phyloP scores from a whole-genome alignment of 2,797 vertebrate genomes.

The Coreius guichenoti region DNA sequence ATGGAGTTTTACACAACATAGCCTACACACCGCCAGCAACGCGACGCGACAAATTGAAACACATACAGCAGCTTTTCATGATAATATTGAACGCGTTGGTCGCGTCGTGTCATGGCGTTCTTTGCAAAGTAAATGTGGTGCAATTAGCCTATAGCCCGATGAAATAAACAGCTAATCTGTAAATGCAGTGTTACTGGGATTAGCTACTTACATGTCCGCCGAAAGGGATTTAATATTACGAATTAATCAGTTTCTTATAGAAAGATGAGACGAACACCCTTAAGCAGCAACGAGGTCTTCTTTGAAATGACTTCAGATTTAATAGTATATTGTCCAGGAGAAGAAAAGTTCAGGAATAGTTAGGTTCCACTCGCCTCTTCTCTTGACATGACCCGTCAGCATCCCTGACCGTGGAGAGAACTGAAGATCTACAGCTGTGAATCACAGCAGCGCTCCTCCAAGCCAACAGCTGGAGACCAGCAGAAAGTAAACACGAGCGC shows the following conservation, averaged over 20 bases:
- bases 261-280: slow-evolving; percentile 1
- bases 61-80: not conserved
- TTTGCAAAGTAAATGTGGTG: not conserved
- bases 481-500: slow-evolving; percentile 12
- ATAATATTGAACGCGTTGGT: not conserved
- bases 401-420: slow-evolving; percentile 47
- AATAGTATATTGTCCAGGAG: slow-evolving; percentile 8
- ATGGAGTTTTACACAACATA: not conserved
- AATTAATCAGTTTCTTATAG: not conserved
- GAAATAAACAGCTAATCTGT: not conserved
- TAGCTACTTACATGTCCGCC: slow-evolving; percentile 24
- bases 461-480: slow-evolving; percentile 34
- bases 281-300: not conserved
- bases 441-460: slow-evolving; percentile 43
- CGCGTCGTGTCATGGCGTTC: not conserved
- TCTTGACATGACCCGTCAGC: slow-evolving; percentile 55
- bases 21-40: not conserved
- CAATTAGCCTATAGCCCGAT: not conserved
- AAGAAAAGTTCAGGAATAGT: slow-evolving; percentile 20
- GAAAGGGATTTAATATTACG: not conserved
- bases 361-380: slow-evolving; percentile 47
- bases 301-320: slow-evolving; percentile 1
- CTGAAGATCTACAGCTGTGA: slow-evolving; percentile 46
- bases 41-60: not conserved
- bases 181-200: not conserved